Evolutionary conservation across 2,113 vertebrate species (phyloP).

Genomic region (Corythornis madagascariensis): DNA sequence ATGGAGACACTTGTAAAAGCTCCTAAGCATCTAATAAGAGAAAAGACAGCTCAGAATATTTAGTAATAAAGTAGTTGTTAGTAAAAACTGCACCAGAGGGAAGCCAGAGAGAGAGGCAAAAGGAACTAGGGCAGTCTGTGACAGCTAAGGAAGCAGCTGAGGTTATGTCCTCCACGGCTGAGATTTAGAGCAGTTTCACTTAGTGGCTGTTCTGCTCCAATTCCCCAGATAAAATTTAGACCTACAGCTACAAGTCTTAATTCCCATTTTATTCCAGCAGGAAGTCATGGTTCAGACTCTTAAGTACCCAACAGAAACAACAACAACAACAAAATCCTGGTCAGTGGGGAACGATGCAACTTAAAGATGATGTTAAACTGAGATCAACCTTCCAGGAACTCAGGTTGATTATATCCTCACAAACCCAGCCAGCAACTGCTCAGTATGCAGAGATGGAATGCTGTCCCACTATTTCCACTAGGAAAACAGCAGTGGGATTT

Average conservation of each 20-base stretch:
- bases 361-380: conserved; percentile 61
- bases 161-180: conserved; percentile 43
- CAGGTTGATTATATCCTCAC: not conserved
- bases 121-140: conserved; percentile 28
- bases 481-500: conserved; percentile 19
- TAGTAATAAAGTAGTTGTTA: conserved; percentile 33
- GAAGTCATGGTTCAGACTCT: conserved; percentile 62
- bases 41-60: conserved; percentile 27
- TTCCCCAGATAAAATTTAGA: conserved; percentile 73
- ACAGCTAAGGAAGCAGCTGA: conserved; percentile 58
- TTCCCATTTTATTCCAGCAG: conserved; percentile 61
- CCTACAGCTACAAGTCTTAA: conserved; percentile 70
- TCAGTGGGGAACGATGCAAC: conserved; percentile 50
- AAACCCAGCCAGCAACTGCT: conserved; percentile 47
- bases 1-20: conserved; percentile 29
- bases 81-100: not conserved
- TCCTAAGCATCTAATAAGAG: conserved; percentile 20
- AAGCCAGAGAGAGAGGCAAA: conserved; percentile 25
- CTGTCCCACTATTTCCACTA: conserved; percentile 19
- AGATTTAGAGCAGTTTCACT: conserved; percentile 69
- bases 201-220: conserved; percentile 71
- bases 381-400: conserved; percentile 55
- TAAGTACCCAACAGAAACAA: conserved; percentile 48
- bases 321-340: not conserved
- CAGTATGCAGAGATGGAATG: not conserved